Evolutionary conservation across 2,888 invertebrate genomes (phyloP), one percentile per base, ranked within the genome.

Genomic region (Trichogramma dendrolimi): DNA sequence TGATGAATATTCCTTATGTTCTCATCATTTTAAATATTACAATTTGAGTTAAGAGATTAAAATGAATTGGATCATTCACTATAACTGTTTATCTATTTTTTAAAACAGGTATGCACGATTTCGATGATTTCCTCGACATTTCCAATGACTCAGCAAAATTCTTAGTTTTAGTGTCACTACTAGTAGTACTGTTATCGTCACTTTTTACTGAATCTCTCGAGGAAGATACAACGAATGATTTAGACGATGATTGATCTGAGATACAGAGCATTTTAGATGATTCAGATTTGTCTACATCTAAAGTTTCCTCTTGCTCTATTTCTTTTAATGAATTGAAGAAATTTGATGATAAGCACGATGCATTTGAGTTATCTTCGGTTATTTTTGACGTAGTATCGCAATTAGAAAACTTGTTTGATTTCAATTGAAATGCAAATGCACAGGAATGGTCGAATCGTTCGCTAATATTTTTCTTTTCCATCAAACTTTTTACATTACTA

Each of bases 31-130:
- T 27, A 2, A 27, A 27, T 27, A 27, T 27, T 27, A 27, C 27
- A 2, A 27, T 27, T 27, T 27, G 27, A 27, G 27, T 27, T 3
- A 27, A 27, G 27, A 27, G 27, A 27, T 27, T 27, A 27, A 27
- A 27, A 27, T 27, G 27, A 27, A 27, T 27, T 3, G 27, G 27
- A 27, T 27, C 3, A 27, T 27, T 27, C 27, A 27, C 27, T 27
- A 27, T 27, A 27, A 27, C 27, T 27, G 27, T 27, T 44, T 71
- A 55, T 66, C 73, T 60, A 8, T 64, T 73, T 59, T 66, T 71
- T 6, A 73, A 55, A 27, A 75, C 62, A 4, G 75, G 75, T 63
- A 76, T 76, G 41, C 69, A 71, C n/a, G 76, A 76, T 60, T 66
- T 74, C 3, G 59, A 63, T 7, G 66, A 60, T 54, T 59, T 70